These are phyloP conservation scores for Scaptomyza graminum DNA, from an alignment of 1,140 invertebrate genomes.

Conservation along the genomic window DNA sequence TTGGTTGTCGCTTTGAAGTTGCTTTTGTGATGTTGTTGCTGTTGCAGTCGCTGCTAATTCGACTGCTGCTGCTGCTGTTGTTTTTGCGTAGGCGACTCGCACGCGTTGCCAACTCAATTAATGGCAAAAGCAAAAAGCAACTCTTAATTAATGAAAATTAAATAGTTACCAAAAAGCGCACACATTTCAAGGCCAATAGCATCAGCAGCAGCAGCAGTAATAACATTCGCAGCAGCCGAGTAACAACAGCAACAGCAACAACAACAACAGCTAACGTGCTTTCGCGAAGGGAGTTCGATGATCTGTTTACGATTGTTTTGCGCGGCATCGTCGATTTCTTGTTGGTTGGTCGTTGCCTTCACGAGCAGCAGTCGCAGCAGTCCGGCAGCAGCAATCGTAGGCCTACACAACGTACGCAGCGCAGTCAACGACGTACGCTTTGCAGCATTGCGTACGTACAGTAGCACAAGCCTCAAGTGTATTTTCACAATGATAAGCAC, in stretches of 20 bases:
- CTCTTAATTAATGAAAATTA: constrained; percentile 78
- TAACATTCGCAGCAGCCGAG: constrained; percentile 1
- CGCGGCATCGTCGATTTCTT: constrained; percentile 26
- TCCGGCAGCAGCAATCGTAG: constrained; percentile 16
- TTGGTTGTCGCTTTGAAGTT: constrained; percentile 41
- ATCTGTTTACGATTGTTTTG: constrained; percentile 77
- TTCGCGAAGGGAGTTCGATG: constrained; percentile 66
- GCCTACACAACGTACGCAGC: constrained; percentile 35
- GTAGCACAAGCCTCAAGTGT: constrained; percentile 74
- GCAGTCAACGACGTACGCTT: constrained; percentile 38
- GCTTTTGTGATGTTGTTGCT: constrained; percentile 9
- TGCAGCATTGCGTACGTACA: constrained; percentile 62
- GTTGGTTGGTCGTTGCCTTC: constrained; percentile 61
- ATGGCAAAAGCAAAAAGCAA: constrained; percentile 39
- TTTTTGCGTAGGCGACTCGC: constrained; percentile 66
- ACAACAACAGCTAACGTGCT: constrained; percentile 13
- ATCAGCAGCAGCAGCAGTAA: constrained; percentile 22
- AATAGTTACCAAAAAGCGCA: constrained; percentile 54
- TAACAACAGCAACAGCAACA: constrained; percentile 15
- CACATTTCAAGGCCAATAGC: constrained; percentile 64
- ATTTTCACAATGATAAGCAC: constrained; percentile 56
- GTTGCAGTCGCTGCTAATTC: neutral
- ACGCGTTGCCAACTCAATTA: constrained; percentile 79
- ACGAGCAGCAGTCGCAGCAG: constrained; percentile 4
- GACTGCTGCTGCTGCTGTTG: constrained; percentile 5